Base-by-base conservation (phyloP, 2,797 vertebrate species). In the Pogonophryne albipinna region DNA sequence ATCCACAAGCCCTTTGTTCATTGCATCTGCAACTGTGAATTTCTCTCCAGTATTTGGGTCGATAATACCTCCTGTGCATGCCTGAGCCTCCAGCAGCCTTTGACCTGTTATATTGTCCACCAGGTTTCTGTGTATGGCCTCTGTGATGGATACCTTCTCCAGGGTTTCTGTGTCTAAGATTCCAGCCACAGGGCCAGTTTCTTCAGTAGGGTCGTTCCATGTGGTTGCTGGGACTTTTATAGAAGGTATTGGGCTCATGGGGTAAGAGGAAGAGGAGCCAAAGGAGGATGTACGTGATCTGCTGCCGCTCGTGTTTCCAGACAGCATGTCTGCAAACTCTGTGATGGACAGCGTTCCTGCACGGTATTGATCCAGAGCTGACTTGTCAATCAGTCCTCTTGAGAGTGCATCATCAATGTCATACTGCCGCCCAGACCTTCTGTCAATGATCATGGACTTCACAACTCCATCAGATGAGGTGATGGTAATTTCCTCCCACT, bases 401-500 rank as follows among this genome's bases (percentile, higher is more conserved):
- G 96, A 23, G 2, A 98, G 95, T 62, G 98, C 98, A 0, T 99
- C 98, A 0, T 99, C 98, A 0, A 99, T 99, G 79, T 99, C 98
- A 0, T 99, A 99, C 86, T 99, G 97, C 53, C 97, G 94, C 27
- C 98, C 98, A 0, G 98, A 99, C 61, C 98, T 94, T 79, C 98
- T 94, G 93, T 99, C 98, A 0, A 94, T 99, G 86, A 99, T 99
- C 94, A 99, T 97, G 17, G 98, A 99, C 79, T 98, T 99, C 50
- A 99, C 97, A 10, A 98, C 96, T 0, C 98, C 98, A 0, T 99
- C 97, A 0, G 97, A 97, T 56, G 97, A 99, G n/a, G 98, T 98
- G 85, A 94, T 98, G 66, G 98, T 99, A 83, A 99, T 97, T 92
- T 99, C 98, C 70, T 99, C 98, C 98, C 98, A 99, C 88, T 99